A percentile compares a stretch with the other conserved stretches of the same genome.
Conservation (phyloP, 2,888 invertebrate genomes). For the Aleiodes alternator region DNA sequence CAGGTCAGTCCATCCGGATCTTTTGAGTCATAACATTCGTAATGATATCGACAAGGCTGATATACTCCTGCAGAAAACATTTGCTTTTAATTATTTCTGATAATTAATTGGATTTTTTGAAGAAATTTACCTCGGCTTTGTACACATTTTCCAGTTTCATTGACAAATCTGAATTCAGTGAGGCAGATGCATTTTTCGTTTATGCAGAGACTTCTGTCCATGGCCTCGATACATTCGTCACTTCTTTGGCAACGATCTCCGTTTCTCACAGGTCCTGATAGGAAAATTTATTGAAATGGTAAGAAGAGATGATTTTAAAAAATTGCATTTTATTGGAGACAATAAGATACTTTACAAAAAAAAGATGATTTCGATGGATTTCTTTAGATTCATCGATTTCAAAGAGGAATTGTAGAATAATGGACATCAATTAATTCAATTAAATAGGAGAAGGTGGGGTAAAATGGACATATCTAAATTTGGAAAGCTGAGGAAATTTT, state of each 20-base stretch:
- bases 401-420: too few species aligned
- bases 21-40: slow-evolving; percentile 57
- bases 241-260: slow-evolving; percentile 61
- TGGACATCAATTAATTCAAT: too few species aligned
- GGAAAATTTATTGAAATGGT: background rate
- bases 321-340: too few species aligned
- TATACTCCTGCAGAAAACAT: slow-evolving; percentile 55
- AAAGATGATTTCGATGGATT: too few species aligned
- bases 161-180: slow-evolving; percentile 56
- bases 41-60: slow-evolving; percentile 52
- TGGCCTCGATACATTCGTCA: slow-evolving; percentile 61
- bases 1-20: slow-evolving; percentile 55
- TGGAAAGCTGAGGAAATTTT: too few species aligned
- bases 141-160: slow-evolving; percentile 58
- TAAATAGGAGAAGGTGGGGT: too few species aligned
- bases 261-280: slow-evolving; percentile 57
- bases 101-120: slow-evolving; percentile 4
- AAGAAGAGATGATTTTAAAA: too few species aligned
- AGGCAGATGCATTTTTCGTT: slow-evolving; percentile 58
- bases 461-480: too few species aligned
- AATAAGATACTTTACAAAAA: too few species aligned
- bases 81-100: background rate
- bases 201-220: slow-evolving; percentile 59
- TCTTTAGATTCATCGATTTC: too few species aligned
- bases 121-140: slow-evolving; percentile 53